A percentile compares a stretch with the other conserved stretches of the same genome.
phyloP scores from a whole-genome alignment of 2,113 vertebrate species.

The Sphaerodactylus townsendi region DNA sequence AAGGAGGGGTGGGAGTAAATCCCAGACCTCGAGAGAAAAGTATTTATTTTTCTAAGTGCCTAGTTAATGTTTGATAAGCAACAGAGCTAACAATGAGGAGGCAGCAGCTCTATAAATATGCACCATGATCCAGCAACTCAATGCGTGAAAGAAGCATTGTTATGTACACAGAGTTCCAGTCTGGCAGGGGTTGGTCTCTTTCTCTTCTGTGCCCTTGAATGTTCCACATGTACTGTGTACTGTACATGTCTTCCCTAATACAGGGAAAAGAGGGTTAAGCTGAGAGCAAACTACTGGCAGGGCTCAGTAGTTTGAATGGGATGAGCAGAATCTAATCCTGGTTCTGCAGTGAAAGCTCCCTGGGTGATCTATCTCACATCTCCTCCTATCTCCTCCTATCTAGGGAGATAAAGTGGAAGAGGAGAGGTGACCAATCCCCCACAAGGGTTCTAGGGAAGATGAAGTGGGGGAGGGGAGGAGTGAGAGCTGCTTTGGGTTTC shows the following conservation, averaged over 20 bases:
- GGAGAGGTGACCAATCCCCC: no score
- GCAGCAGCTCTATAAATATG: not conserved
- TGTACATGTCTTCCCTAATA: not conserved
- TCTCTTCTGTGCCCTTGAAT: not conserved
- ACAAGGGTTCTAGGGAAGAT: no score
- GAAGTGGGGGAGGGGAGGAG: no score
- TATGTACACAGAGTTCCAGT: not conserved
- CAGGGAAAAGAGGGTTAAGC: no score
- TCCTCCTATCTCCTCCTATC: no score
- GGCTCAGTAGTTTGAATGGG: no score
- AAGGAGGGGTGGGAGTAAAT: constrained; percentile 6
- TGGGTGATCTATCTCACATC: no score
- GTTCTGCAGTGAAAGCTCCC: no score
- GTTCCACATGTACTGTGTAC: not conserved
- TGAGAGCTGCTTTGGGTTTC: no score
- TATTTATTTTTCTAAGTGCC: not conserved
- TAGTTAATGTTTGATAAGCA: not conserved
- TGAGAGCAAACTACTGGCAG: no score
- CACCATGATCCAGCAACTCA: not conserved
- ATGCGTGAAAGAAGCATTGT: not conserved
- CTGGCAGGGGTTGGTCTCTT: not conserved
- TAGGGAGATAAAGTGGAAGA: no score
- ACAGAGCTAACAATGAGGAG: not conserved
- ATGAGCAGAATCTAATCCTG: no score
- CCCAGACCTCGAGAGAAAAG: not conserved